Evolutionary conservation across 1,140 invertebrate species (phyloP).

Genomic region (Drosophila lini): DNA sequence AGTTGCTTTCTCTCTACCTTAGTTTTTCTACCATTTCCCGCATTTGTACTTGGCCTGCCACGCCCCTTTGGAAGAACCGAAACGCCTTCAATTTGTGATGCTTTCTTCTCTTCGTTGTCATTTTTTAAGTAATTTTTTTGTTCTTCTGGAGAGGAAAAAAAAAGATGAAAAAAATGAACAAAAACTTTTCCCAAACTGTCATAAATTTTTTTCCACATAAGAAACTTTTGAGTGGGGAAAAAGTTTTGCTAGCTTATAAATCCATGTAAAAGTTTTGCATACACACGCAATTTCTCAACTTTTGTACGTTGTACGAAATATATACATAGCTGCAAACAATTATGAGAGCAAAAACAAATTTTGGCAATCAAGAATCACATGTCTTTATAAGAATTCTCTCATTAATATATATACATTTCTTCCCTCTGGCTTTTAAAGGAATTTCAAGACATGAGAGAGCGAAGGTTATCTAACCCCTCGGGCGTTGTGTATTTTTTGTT

Average conservation of each 20-base stretch:
- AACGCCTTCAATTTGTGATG: constrained; percentile 54
- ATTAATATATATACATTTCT: not conserved
- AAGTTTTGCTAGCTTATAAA: constrained; percentile 72
- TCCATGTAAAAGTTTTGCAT: constrained; percentile 77
- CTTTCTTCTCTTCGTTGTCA: constrained; percentile 31
- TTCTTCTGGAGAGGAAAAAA: constrained; percentile 24
- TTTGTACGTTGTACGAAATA: constrained; percentile 18
- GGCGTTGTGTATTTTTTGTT: constrained; percentile 26
- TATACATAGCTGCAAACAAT: constrained; percentile 44
- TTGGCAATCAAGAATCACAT: constrained; percentile 66
- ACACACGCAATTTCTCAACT: constrained; percentile 71
- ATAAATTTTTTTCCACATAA: constrained; percentile 69
- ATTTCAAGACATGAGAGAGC: not conserved
- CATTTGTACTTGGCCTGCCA: constrained; percentile 41
- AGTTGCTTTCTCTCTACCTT: constrained; percentile 45
- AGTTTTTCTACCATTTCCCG: constrained; percentile 34
- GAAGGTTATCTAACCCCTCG: constrained; percentile 42
- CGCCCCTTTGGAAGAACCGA: constrained; percentile 8
- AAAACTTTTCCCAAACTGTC: constrained; percentile 80
- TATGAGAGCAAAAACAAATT: constrained; percentile 57
- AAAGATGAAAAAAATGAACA: constrained; percentile 2
- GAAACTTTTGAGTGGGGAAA: constrained; percentile 59
- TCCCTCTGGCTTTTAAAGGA: constrained; percentile 4
- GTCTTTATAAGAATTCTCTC: constrained; percentile 26
- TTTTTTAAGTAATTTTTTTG: constrained; percentile 47